Percentiles rank a stretch among this genome's conserved stretches.
Conservation (phyloP, 2,113 vertebrate species). For the Zosterops lateralis region DNA sequence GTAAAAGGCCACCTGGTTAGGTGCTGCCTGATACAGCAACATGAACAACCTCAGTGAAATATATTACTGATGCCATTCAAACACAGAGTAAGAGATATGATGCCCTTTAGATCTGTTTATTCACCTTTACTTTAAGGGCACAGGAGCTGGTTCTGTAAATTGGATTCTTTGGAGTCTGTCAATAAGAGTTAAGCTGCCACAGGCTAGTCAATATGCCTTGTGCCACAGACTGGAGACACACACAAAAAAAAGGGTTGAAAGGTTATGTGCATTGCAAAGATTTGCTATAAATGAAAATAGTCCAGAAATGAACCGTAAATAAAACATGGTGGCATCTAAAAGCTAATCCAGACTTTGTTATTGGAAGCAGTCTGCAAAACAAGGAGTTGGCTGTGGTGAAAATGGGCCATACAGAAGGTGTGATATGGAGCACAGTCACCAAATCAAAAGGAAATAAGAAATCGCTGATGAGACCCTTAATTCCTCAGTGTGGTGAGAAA, state of each 20-base stretch:
- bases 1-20: constrained; percentile 6
- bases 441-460: not conserved
- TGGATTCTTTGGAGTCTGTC: constrained; percentile 39
- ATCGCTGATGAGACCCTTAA: not conserved
- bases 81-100: not conserved
- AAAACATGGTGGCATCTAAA: not conserved
- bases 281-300: not conserved
- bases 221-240: not conserved
- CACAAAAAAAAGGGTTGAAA: not conserved
- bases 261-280: not conserved
- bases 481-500: not conserved
- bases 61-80: not conserved
- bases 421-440: not conserved
- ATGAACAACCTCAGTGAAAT: not conserved
- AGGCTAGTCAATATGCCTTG: not conserved
- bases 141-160: not conserved
- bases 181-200: constrained; percentile 4
- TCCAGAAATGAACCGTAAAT: not conserved
- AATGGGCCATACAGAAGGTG: not conserved
- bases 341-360: not conserved
- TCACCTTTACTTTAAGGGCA: constrained; percentile 54
- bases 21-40: not conserved
- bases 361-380: not conserved
- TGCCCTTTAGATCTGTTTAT: constrained; percentile 53
- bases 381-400: not conserved